Percentiles rank a stretch among this genome's conserved stretches.
These are phyloP conservation scores for Melieria crassipennis DNA, from an alignment of 2,888 invertebrate species.

Conservation along the genomic window DNA sequence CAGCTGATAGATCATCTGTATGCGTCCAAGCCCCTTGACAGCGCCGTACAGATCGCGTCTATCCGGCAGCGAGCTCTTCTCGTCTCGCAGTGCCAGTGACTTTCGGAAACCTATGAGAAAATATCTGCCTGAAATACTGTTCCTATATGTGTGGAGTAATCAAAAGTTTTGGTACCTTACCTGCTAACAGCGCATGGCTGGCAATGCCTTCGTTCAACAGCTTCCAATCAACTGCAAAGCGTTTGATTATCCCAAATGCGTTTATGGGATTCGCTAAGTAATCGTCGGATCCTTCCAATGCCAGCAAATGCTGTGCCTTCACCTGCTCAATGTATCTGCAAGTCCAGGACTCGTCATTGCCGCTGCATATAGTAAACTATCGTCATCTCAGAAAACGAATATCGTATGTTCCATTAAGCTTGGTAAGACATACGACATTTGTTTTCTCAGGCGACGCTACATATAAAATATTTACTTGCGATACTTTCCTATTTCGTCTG, in stretches of 20 bases:
- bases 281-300: constrained; percentile 76
- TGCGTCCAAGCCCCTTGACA: constrained; percentile 85
- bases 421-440: too few relatives aligned
- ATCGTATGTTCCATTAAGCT: too few relatives aligned
- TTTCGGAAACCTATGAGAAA: constrained; percentile 1
- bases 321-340: constrained; percentile 69
- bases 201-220: constrained; percentile 73
- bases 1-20: constrained; percentile 91
- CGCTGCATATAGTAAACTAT: background rate
- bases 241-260: constrained; percentile 89
- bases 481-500: constrained; percentile 40
- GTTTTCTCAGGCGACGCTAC: too few relatives aligned
- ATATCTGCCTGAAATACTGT: too few relatives aligned
- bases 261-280: constrained; percentile 91
- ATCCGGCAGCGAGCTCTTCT: constrained; percentile 69
- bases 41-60: constrained; percentile 92
- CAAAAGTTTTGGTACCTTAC: constrained; percentile 55
- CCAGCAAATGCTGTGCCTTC: constrained; percentile 76
- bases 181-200: constrained; percentile 69
- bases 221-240: constrained; percentile 88
- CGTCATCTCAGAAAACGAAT: too few relatives aligned
- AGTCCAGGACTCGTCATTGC: background rate
- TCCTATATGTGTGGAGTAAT: too few relatives aligned
- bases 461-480: constrained; percentile 40
- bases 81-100: background rate